Evolutionary conservation across 2,888 invertebrate genomes (phyloP).

Genomic region (Pristionchus fissidentatus): DNA sequence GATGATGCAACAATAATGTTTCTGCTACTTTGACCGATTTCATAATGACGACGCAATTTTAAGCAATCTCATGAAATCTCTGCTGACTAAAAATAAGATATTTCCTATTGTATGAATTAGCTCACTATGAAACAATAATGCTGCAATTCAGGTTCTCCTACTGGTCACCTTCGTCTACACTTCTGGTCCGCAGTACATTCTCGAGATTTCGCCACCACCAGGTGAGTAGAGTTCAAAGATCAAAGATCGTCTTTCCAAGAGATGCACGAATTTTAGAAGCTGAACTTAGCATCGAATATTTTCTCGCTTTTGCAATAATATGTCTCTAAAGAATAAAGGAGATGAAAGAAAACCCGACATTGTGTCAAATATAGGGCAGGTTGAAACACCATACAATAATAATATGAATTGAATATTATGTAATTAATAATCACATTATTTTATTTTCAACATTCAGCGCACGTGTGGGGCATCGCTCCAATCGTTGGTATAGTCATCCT

Average conservation of each 20-base stretch:
- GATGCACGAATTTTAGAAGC: not conserved
- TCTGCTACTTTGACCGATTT: no score
- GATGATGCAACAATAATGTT: not conserved
- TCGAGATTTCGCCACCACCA: slow-evolving; percentile 73
- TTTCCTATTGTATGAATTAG: no score
- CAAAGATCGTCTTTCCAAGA: not conserved
- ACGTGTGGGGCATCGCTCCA: slow-evolving; percentile 61
- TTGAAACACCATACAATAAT: no score
- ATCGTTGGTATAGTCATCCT: slow-evolving; percentile 69
- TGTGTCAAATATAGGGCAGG: no score
- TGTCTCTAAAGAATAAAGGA: not conserved
- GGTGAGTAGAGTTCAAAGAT: slow-evolving; percentile 17
- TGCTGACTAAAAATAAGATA: not conserved
- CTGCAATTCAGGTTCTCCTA: slow-evolving; percentile 63
- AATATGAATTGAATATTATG: no score
- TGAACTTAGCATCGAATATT: slow-evolving; percentile 51
- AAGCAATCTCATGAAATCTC: no score
- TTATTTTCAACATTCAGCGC: slow-evolving; percentile 17
- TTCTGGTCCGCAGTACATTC: slow-evolving; percentile 73
- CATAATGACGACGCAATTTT: not conserved
- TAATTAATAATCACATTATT: no score
- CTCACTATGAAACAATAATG: not conserved
- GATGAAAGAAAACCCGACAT: no score
- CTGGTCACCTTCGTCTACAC: slow-evolving; percentile 74
- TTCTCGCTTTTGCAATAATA: not conserved